phyloP scores from a whole-genome alignment of 2,113 vertebrate genomes.

The Eubucco bourcierii region DNA sequence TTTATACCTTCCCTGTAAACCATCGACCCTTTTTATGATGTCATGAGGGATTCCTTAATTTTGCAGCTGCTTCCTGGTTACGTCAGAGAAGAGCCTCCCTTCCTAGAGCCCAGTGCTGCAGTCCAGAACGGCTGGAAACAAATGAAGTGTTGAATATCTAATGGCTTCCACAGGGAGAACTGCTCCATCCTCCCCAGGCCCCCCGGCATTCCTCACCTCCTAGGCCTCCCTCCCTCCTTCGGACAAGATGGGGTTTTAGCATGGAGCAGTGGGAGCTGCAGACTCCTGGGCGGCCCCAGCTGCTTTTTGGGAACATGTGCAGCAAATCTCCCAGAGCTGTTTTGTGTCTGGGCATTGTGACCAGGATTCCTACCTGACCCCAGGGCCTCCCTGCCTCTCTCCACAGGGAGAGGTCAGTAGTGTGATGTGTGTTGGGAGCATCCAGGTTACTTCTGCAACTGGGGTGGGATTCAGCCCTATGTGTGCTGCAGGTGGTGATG shows the following conservation, averaged over 20 bases:
- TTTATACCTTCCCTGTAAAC: slow-evolving; percentile 84
- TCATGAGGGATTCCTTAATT: slow-evolving; percentile 86
- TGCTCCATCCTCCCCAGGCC: slow-evolving; percentile 75
- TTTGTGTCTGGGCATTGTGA: rapidly evolving
- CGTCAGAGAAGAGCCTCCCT: slow-evolving; percentile 81
- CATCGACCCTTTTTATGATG: slow-evolving; percentile 82
- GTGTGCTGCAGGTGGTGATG: background rate
- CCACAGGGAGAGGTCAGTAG: background rate
- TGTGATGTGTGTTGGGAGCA: background rate
- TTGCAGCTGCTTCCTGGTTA: slow-evolving; percentile 88
- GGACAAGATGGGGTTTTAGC: slow-evolving; percentile 5
- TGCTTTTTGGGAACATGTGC: background rate
- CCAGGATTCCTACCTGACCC: rapidly evolving
- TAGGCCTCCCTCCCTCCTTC: slow-evolving; percentile 28
- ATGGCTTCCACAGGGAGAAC: slow-evolving; percentile 82
- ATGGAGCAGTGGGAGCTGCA: background rate
- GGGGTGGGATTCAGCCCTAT: background rate
- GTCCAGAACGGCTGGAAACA: slow-evolving; percentile 77
- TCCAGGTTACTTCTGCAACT: background rate
- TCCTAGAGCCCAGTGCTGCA: slow-evolving; percentile 70
- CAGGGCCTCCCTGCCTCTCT: background rate
- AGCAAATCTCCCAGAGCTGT: background rate
- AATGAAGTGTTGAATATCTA: slow-evolving; percentile 86
- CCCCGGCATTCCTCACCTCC: slow-evolving; percentile 74
- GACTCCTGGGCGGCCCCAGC: background rate